Evolutionary conservation across 2,888 invertebrate genomes (phyloP).

Genomic region (Heteromyza rotundicornis): DNA sequence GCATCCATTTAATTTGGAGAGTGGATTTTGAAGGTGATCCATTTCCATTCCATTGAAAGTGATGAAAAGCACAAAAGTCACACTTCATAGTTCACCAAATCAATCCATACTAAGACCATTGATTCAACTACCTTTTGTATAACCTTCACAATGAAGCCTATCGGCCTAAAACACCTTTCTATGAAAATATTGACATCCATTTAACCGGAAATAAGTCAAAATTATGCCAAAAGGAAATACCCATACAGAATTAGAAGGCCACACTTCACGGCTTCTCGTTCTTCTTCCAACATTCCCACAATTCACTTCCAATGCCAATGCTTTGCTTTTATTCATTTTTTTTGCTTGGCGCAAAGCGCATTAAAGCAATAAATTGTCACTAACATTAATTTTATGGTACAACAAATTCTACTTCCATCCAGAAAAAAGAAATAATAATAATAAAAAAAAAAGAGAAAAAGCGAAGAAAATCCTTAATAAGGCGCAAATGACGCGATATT

Average conservation of each 20-base stretch:
- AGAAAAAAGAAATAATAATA: not conserved
- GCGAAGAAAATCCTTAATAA: constrained; percentile 25
- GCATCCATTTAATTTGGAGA: too few relatives aligned
- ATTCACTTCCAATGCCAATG: not conserved
- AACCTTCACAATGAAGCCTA: too few relatives aligned
- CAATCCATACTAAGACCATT: too few relatives aligned
- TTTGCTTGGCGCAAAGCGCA: constrained; percentile 23
- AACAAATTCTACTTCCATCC: constrained; percentile 17
- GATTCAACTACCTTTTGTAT: too few relatives aligned
- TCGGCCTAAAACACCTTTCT: too few relatives aligned
- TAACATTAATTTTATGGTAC: constrained; percentile 31
- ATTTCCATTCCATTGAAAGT: too few relatives aligned
- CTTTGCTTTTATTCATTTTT: not conserved
- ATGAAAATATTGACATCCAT: too few relatives aligned
- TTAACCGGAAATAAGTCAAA: not conserved
- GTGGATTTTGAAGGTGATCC: too few relatives aligned
- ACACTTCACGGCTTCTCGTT: not conserved
- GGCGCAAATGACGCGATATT: constrained; percentile 23
- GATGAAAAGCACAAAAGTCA: too few relatives aligned
- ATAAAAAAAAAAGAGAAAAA: constrained; percentile 10
- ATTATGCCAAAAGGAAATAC: not conserved
- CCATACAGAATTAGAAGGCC: not conserved
- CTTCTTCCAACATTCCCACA: too few relatives aligned
- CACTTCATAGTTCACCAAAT: too few relatives aligned
- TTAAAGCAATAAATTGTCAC: constrained; percentile 31